Conservation (phyloP, 2,797 vertebrate genomes). For the Champsocephalus esox region DNA sequence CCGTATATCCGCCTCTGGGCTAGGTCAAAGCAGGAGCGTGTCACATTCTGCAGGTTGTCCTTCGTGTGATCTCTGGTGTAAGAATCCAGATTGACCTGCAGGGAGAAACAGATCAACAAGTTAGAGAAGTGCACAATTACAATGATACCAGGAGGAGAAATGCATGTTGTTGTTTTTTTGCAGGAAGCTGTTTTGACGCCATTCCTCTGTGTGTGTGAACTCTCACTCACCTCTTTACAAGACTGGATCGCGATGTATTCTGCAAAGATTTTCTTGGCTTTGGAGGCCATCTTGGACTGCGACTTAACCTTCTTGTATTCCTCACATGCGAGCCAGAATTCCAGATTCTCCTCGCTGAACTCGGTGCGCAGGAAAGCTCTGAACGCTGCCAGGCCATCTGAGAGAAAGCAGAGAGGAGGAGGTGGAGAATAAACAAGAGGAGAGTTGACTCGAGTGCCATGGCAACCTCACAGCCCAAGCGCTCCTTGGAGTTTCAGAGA, state of each 20-base stretch:
- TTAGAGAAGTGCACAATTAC: neutral
- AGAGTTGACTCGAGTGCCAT: conserved; percentile 77
- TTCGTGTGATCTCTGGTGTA: conserved; percentile 97
- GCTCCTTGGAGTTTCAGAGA: conserved; percentile 57
- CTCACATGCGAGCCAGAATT: conserved; percentile 98
- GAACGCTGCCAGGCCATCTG: conserved; percentile 96
- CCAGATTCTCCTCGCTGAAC: conserved; percentile 99
- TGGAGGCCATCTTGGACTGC: conserved; percentile 96
- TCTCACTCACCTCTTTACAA: conserved; percentile 93
- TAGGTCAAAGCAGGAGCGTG: conserved; percentile 92
- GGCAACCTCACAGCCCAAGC: conserved; percentile 74
- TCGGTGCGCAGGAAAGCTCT: conserved; percentile 96
- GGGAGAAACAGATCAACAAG: neutral
- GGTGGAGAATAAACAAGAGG: conserved; percentile 65
- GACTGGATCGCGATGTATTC: conserved; percentile 99
- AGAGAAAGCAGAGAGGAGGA: conserved; percentile 59
- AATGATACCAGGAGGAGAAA: neutral
- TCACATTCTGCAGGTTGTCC: conserved; percentile 95
- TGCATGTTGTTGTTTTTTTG: neutral
- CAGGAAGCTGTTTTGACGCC: neutral
- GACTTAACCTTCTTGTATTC: conserved; percentile 98
- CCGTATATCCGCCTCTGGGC: conserved; percentile 96
- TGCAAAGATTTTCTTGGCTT: conserved; percentile 96
- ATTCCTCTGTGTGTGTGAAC: neutral
- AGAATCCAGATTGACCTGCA: conserved; percentile 95